phyloP scores from a whole-genome alignment of 2,888 invertebrate genomes.

The Entomobrya multifasciata region DNA sequence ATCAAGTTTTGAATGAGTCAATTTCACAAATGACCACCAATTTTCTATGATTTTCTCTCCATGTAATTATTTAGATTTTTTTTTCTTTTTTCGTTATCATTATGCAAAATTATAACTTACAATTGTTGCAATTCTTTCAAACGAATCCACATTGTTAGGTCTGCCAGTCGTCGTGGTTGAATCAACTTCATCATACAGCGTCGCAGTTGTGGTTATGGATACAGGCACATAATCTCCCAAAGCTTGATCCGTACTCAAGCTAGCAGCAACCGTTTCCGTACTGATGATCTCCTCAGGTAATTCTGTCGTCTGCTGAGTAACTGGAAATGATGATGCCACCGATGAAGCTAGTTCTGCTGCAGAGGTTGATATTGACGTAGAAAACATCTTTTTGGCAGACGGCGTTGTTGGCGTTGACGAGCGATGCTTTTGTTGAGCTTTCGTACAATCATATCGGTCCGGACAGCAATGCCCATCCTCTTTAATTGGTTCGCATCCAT shows the following conservation, averaged over 20 bases:
- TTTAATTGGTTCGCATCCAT: slow-evolving; percentile 89
- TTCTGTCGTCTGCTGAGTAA: background rate
- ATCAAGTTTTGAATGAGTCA: background rate
- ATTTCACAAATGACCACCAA: background rate
- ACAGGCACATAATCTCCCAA: slow-evolving; percentile 7
- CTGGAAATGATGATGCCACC: background rate
- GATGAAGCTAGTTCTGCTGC: background rate
- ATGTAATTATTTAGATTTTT: background rate
- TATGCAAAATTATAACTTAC: slow-evolving; percentile 12
- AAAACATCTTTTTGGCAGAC: background rate
- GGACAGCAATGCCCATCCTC: slow-evolving; percentile 91
- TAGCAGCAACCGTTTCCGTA: background rate
- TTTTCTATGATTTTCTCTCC: background rate
- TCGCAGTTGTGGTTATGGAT: background rate
- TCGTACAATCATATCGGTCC: slow-evolving; percentile 85
- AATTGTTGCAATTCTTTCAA: slow-evolving; percentile 55
- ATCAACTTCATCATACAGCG: background rate
- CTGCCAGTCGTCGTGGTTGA: background rate
- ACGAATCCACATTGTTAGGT: slow-evolving; percentile 42
- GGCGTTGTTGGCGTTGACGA: background rate
- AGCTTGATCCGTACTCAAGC: background rate
- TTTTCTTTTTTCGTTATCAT: background rate
- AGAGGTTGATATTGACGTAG: background rate
- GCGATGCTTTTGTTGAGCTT: background rate
- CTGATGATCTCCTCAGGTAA: background rate